These are phyloP conservation scores for Urocitellus parryii DNA, from an alignment of 2,113 vertebrate genomes.

Conservation along the genomic window DNA sequence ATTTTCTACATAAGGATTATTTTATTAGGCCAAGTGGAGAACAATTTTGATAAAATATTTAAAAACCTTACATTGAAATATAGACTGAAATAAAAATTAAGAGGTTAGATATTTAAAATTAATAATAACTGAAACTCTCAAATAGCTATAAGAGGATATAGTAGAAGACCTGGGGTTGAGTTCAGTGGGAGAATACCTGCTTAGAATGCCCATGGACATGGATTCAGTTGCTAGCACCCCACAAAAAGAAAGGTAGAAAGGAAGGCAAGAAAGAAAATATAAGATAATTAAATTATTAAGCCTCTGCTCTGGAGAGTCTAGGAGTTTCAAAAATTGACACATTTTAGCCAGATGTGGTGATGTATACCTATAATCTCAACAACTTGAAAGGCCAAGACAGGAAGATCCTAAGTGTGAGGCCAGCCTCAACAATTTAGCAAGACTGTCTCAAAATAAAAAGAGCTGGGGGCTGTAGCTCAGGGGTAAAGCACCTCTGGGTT, in stretches of 20 bases:
- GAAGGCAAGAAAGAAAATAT: background rate
- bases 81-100: conserved; percentile 37
- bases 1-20: conserved; percentile 1
- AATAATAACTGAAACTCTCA: background rate
- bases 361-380: no score
- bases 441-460: no score
- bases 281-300: conserved; percentile 34
- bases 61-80: background rate
- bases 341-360: background rate
- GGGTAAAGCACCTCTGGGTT: no score
- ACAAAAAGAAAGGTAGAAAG: background rate
- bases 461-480: no score
- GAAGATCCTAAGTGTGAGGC: no score
- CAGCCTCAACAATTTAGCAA: no score
- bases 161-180: background rate
- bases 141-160: conserved; percentile 1
- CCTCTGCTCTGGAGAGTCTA: background rate
- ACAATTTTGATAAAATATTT: background rate
- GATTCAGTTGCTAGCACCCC: background rate
- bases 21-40: background rate
- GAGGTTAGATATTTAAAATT: conserved; percentile 24
- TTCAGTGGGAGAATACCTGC: background rate
- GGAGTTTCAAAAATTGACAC: background rate
- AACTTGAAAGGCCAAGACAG: no score
- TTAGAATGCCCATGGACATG: background rate